Conservation (phyloP, 1,140 invertebrate genomes). For the Leptopilina boulardi region DNA sequence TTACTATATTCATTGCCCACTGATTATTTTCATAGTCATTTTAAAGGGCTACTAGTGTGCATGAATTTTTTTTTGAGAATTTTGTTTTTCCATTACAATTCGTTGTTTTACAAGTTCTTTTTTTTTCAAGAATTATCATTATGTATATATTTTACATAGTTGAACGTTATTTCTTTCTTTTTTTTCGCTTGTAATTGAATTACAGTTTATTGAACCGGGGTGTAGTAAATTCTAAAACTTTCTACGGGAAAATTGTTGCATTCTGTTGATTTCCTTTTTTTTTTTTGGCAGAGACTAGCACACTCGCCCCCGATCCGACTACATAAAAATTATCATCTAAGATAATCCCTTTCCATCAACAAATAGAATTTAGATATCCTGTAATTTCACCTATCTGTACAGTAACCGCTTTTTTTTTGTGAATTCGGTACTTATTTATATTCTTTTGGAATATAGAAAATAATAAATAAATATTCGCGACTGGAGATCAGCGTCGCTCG, state of each 20-base stretch:
- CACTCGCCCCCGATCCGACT: constrained; percentile 56
- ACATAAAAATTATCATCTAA: constrained; percentile 17
- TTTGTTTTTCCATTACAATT: background rate
- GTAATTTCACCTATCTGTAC: constrained; percentile 24
- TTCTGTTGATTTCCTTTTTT: constrained; percentile 67
- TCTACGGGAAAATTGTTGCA: constrained; percentile 62
- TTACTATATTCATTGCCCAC: background rate
- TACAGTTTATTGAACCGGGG: background rate
- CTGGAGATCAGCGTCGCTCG: constrained; percentile 12
- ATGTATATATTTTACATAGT: background rate
- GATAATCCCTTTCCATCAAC: constrained; percentile 18
- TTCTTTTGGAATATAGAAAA: constrained; percentile 16
- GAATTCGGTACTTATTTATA: constrained; percentile 28
- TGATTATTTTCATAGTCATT: background rate
- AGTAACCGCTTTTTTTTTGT: background rate
- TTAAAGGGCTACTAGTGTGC: constrained; percentile 16
- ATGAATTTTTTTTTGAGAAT: background rate
- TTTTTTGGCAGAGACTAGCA: constrained; percentile 64
- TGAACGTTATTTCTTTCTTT: constrained; percentile 35
- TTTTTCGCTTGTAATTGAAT: constrained; percentile 20
- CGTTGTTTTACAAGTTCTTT: constrained; percentile 1
- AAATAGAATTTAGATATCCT: background rate
- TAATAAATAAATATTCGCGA: constrained; percentile 26
- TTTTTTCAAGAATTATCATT: background rate
- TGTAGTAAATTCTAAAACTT: constrained; percentile 34